phyloP scores from a whole-genome alignment of 2,797 vertebrate genomes.

The Chaetophractus vellerosus region DNA sequence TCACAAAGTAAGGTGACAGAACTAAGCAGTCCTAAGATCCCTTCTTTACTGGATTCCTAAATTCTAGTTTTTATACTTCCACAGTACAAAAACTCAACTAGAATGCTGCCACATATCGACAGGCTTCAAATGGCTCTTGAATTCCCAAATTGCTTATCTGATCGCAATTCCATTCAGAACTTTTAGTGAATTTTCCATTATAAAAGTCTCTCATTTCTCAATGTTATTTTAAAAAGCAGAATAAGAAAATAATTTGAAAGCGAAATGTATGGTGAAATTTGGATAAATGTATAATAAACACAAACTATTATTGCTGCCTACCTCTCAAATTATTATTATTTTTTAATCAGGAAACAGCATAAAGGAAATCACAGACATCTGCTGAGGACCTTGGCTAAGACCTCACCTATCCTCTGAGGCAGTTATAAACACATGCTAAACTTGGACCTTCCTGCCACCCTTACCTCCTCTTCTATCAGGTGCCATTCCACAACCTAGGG shows the following conservation, averaged over 20 bases:
- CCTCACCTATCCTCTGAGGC: too few species aligned
- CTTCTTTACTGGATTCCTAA: neutral
- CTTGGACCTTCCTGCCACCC: too few species aligned
- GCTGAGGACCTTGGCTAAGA: too few species aligned
- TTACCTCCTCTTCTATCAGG: too few species aligned
- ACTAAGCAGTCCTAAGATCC: neutral
- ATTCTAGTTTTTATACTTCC: neutral
- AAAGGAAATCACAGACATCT: too few species aligned
- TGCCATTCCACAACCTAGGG: too few species aligned
- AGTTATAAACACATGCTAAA: too few species aligned
- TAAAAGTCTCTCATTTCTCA: neutral
- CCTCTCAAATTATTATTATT: neutral
- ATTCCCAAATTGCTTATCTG: neutral
- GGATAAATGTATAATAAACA: neutral
- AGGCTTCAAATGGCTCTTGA: neutral
- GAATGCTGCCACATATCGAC: neutral
- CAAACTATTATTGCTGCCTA: neutral
- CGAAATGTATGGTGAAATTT: neutral
- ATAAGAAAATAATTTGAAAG: neutral
- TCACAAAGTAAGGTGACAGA: neutral
- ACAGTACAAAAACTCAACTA: neutral
- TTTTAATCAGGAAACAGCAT: neutral
- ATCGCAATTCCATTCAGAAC: neutral
- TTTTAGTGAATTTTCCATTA: neutral
- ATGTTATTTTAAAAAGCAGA: constrained; percentile 3